Percentiles rank a stretch among this genome's conserved stretches.
Conservation (phyloP, 2,797 vertebrate genomes). For the Amazona finschi region DNA sequence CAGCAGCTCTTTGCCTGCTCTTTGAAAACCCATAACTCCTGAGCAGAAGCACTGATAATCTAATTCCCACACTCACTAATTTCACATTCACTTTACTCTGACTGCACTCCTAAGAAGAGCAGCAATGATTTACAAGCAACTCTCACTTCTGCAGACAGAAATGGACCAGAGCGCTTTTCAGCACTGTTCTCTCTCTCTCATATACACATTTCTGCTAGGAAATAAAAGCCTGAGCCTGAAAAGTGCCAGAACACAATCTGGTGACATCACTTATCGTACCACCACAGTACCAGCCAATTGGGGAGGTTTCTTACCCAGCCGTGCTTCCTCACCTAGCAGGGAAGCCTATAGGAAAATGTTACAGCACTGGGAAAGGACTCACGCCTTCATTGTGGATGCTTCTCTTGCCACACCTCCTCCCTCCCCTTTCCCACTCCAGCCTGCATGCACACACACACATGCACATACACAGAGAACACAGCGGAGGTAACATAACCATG, state of each 20-base stretch:
- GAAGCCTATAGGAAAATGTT: neutral
- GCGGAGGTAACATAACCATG: fast-evolving
- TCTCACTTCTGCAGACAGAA: neutral
- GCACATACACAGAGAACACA: too few species aligned
- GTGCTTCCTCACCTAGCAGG: neutral
- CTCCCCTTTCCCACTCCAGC: neutral
- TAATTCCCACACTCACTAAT: neutral
- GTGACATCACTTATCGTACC: constrained; percentile 63
- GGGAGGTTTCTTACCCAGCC: neutral
- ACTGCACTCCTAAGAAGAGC: neutral
- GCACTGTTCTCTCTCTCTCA: neutral
- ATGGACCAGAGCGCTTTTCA: neutral
- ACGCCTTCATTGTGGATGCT: fast-evolving
- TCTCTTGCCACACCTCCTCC: neutral
- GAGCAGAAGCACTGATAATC: neutral
- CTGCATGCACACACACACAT: fast-evolving
- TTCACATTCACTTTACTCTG: neutral
- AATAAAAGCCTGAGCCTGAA: neutral
- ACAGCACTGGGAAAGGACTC: neutral
- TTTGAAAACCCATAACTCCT: fast-evolving
- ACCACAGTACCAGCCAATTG: constrained; percentile 39
- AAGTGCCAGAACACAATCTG: neutral
- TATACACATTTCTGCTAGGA: neutral
- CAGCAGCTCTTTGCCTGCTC: neutral
- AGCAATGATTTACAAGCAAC: fast-evolving